These are phyloP conservation scores for Herpailurus yagouaroundi DNA, from an alignment of 2,113 vertebrate genomes.

Conservation along the genomic window DNA sequence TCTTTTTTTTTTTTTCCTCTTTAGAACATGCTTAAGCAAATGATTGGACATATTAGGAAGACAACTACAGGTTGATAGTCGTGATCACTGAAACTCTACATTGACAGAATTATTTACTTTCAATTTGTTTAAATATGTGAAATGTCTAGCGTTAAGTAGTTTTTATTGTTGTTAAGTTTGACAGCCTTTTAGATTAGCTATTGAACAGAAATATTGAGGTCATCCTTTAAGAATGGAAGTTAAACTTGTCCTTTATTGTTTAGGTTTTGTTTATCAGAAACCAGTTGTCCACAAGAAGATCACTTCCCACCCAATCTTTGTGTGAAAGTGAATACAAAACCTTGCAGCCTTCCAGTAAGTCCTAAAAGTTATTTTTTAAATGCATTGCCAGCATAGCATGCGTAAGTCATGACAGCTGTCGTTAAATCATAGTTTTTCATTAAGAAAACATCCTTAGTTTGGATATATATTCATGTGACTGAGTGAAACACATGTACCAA, in stretches of 20 bases:
- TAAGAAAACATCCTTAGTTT: slow-evolving; percentile 59
- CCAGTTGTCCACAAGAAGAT: slow-evolving; percentile 99
- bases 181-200: slow-evolving; percentile 32
- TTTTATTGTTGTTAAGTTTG: slow-evolving; percentile 44
- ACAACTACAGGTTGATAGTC: not conserved
- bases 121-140: not conserved
- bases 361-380: slow-evolving; percentile 47
- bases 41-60: not conserved
- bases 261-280: slow-evolving; percentile 99
- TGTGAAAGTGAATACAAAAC: slow-evolving; percentile 99
- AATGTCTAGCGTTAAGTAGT: not conserved
- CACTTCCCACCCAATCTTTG: slow-evolving; percentile 99
- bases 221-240: slow-evolving; percentile 64
- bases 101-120: slow-evolving; percentile 27
- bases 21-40: not conserved
- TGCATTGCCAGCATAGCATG: not conserved
- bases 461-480: not conserved
- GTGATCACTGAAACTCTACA: not conserved
- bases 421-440: slow-evolving; percentile 44
- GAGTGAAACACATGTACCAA: not conserved
- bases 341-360: slow-evolving; percentile 99
- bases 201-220: slow-evolving; percentile 48
- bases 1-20: not conserved
- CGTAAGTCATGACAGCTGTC: slow-evolving; percentile 36
- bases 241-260: slow-evolving; percentile 77